Conservation (phyloP, 2,113 vertebrate genomes). For the Otus sunia region DNA sequence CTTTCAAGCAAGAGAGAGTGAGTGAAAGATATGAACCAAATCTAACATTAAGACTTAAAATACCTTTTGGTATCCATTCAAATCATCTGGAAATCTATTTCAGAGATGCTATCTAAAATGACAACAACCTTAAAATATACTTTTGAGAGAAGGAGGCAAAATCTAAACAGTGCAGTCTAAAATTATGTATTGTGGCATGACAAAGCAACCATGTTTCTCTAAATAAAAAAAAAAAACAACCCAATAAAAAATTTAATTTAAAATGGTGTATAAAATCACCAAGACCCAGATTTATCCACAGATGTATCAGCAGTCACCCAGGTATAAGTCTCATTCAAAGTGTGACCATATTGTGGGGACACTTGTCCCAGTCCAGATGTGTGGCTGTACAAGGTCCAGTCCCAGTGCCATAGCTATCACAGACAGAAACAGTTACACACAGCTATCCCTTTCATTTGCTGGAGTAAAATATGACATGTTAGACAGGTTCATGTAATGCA, state of each 20-base stretch:
- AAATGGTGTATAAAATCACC: background rate
- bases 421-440: background rate
- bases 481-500: background rate
- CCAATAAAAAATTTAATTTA: background rate
- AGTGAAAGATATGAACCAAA: background rate
- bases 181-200: background rate
- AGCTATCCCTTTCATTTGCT: background rate
- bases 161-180: background rate
- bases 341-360: background rate
- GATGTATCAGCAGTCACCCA: background rate
- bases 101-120: background rate
- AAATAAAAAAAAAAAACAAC: background rate
- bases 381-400: background rate
- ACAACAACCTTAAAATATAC: background rate
- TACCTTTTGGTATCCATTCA: conserved; percentile 14
- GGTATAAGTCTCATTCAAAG: background rate
- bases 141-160: background rate
- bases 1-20: background rate
- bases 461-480: background rate
- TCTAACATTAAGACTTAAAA: conserved; percentile 29
- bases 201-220: background rate
- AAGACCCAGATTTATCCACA: background rate
- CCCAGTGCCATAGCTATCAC: background rate
- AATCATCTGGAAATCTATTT: conserved; percentile 11
- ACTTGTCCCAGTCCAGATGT: background rate